Conservation (phyloP, 2,113 vertebrate species). For the Meriones unguiculatus region DNA sequence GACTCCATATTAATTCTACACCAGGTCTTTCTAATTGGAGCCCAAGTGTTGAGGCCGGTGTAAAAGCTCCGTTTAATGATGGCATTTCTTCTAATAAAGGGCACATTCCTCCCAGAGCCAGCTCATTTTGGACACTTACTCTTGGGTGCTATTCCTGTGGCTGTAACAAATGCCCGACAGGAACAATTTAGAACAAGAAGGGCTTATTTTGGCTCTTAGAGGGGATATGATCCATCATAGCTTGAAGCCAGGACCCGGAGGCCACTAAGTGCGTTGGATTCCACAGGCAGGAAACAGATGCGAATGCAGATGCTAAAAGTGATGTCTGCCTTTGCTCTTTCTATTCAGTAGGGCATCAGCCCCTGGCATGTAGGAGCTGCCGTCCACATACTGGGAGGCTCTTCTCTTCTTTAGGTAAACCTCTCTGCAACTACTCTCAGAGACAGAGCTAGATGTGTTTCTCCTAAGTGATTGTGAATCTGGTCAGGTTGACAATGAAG, state of each 20-base stretch:
- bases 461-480: neutral
- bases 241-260: neutral
- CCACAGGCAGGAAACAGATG: neutral
- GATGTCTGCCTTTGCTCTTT: no score
- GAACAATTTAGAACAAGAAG: neutral
- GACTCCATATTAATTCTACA: neutral
- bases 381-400: neutral
- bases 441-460: neutral
- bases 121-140: constrained; percentile 1
- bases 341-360: neutral
- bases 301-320: neutral
- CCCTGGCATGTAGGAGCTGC: neutral
- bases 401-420: neutral
- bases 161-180: neutral
- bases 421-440: neutral
- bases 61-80: neutral
- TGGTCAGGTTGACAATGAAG: neutral
- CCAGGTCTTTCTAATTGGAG: neutral
- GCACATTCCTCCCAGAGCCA: neutral
- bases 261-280: no score
- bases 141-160: neutral
- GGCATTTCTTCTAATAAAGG: constrained; percentile 9
- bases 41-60: neutral
- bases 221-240: no score
- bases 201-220: neutral